Evolutionary conservation across 2,797 vertebrate genomes (phyloP).

Genomic region (Halcyon badia): DNA sequence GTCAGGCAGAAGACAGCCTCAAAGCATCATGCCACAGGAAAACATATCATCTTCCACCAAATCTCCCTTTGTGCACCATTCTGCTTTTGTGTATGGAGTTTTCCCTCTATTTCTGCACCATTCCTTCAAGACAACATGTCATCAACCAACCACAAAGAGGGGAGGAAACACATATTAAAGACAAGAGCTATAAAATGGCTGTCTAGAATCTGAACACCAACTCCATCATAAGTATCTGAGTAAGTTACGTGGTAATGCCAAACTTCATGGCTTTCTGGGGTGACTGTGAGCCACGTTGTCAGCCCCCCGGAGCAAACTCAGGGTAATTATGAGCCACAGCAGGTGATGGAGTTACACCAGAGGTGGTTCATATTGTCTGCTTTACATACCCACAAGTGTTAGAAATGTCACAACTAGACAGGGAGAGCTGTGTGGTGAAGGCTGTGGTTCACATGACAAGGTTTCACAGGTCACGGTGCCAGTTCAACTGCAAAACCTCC

Average conservation of each 20-base stretch:
- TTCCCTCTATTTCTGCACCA: not conserved
- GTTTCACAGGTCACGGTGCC: not conserved
- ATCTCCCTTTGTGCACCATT: not conserved
- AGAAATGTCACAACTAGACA: not conserved
- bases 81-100: not conserved
- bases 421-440: not conserved
- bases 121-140: not conserved
- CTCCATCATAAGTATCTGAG: not conserved
- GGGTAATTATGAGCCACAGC: not conserved
- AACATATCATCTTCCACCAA: not conserved
- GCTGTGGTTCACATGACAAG: not conserved
- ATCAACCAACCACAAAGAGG: not conserved
- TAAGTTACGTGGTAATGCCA: not conserved
- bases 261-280: not conserved
- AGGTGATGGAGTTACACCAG: not conserved
- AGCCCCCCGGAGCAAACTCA: not conserved
- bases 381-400: not conserved
- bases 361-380: not conserved
- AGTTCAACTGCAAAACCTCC: constrained; percentile 40
- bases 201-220: not conserved
- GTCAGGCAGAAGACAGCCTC: not conserved
- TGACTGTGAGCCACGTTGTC: rapidly evolving
- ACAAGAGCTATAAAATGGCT: not conserved
- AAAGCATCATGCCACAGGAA: not conserved
- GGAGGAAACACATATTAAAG: not conserved